phyloP scores from a whole-genome alignment of 2,797 vertebrate genomes.

The Petrocephalus schoutedeni region DNA sequence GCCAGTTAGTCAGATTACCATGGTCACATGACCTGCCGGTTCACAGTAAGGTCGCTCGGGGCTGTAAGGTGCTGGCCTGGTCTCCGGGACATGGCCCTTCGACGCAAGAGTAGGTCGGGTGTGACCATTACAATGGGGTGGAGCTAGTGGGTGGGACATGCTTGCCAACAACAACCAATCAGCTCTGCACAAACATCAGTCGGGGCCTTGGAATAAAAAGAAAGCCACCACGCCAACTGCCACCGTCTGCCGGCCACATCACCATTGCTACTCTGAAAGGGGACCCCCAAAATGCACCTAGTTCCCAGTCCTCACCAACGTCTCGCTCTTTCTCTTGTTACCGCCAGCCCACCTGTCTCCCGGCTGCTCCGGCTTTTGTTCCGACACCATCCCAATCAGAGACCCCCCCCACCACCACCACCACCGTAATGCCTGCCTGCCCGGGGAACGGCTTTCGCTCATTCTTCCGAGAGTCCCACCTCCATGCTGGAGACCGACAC shows the following conservation, averaged over 20 bases:
- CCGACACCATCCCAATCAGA: constrained; percentile 8
- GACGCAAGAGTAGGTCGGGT: background rate
- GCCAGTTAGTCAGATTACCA: background rate
- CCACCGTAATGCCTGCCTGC: constrained; percentile 16
- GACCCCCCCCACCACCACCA: background rate
- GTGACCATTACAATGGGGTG: background rate
- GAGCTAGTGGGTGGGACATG: background rate
- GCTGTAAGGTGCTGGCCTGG: background rate
- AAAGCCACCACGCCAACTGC: background rate
- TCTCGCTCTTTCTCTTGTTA: constrained; percentile 30
- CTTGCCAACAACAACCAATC: background rate
- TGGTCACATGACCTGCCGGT: background rate
- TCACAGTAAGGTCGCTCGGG: background rate
- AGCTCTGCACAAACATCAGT: background rate
- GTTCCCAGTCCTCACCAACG: constrained; percentile 26
- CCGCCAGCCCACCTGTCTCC: constrained; percentile 24
- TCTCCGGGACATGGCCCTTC: background rate
- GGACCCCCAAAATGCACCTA: background rate
- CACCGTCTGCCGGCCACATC: background rate
- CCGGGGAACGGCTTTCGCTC: constrained; percentile 15
- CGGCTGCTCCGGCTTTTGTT: constrained; percentile 24
- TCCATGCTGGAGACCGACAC: background rate
- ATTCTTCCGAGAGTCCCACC: constrained; percentile 15
- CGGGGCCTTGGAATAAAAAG: background rate
- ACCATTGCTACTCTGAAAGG: background rate